Base-by-base conservation (phyloP, 2,113 vertebrate genomes). In the Lagopus leucura region DNA sequence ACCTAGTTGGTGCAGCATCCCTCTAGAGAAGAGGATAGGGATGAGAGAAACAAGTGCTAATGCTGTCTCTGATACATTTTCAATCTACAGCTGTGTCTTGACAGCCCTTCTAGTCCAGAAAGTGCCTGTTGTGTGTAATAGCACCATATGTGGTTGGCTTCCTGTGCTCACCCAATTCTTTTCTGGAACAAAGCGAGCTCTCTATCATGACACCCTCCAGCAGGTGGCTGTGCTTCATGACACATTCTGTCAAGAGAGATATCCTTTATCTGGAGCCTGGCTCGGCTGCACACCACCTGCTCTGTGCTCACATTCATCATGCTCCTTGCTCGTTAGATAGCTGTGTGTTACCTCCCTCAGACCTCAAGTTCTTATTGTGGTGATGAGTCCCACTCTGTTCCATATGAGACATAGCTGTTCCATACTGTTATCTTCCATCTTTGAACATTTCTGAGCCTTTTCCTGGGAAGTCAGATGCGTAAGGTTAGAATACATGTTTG, bases 61-160 rank as follows among this genome's bases (percentile, higher is more conserved):
- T 40, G 11, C 76, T 60, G 70, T 60, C 74, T 86, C 72, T 55
- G 79, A 55, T 57, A 10, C 19, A 60, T 50, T 73, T 75, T 81
- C 72, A 83, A 75, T 32, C 76, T 72, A 8, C 54, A 80, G 73
- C 16, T 1, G 76, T 86, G 82, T 65, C 83, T 47, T 72, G 86
- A 84, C 88, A 86, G 76, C 80, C 57, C 88, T 90, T 95, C 92
- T 83, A 80, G 38, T 81, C 76, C 73, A 27, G 52, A 86, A 18
- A 36, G 86, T 83, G 65, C 69, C 76, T 0, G 1, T 55, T 74
- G 69, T 75, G 69, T 93, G 2, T 47, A 55, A 52, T 60, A 84
- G 60, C 73, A 43, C 65, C 0, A 11, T 19, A 4, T 47, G 75
- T 73, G 43, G 34, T 71, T 60, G 9, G 25, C 50, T 71, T 38